These are phyloP conservation scores for Rhineura floridana DNA, from an alignment of 2,113 vertebrate genomes.

Conservation along the genomic window DNA sequence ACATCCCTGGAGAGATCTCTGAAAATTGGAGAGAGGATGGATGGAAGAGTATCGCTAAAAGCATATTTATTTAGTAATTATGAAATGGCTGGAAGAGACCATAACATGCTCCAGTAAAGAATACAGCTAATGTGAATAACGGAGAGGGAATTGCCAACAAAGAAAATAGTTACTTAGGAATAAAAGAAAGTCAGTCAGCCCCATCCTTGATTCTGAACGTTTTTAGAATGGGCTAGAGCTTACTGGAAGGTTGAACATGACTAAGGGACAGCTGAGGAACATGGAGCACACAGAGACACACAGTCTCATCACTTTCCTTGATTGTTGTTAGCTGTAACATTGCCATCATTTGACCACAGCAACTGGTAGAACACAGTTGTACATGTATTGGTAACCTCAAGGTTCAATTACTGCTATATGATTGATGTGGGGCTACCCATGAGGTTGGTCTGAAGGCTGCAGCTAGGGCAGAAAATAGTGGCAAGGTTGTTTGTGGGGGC, in stretches of 20 bases:
- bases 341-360: too few relatives aligned
- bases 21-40: slow-evolving; percentile 51
- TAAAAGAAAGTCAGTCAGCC: not conserved
- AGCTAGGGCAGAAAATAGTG: too few relatives aligned
- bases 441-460: too few relatives aligned
- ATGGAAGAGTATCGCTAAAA: not conserved
- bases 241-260: too few relatives aligned
- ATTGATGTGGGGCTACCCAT: too few relatives aligned
- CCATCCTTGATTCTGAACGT: not conserved
- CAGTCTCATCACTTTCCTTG: not conserved
- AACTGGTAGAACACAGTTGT: too few relatives aligned
- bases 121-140: not conserved
- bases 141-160: not conserved
- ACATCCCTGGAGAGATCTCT: slow-evolving; percentile 61
- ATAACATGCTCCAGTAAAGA: slow-evolving; percentile 23
- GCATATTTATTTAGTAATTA: slow-evolving; percentile 26
- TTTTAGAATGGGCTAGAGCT: not conserved
- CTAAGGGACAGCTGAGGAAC: not conserved
- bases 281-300: not conserved
- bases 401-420: too few relatives aligned
- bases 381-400: too few relatives aligned
- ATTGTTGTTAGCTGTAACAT: not conserved
- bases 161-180: not conserved
- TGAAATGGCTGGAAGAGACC: slow-evolving; percentile 37
- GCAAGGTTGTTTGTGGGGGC: too few relatives aligned